Conservation (phyloP, 2,113 vertebrate genomes). For the Herpetotheres cachinnans region DNA sequence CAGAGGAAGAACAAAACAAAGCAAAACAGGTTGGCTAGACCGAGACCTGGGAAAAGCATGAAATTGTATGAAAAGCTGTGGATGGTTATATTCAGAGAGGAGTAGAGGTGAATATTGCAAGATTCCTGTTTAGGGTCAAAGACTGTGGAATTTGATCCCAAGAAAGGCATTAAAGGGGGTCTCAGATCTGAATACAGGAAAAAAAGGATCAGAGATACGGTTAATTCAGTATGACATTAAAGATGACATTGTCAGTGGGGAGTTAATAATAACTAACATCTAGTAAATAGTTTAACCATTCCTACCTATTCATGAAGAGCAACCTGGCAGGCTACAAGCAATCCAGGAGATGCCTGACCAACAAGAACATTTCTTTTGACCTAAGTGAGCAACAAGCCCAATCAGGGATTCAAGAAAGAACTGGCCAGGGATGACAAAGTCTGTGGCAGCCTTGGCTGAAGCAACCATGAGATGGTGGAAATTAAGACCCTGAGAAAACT, state of each 20-base stretch:
- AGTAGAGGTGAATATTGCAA: not conserved
- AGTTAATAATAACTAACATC: constrained; percentile 1
- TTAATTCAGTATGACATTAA: constrained; percentile 39
- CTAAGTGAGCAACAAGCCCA: not conserved
- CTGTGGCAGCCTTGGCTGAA: not conserved
- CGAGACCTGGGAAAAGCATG: not conserved
- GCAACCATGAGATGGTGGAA: not conserved
- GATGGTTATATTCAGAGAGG: not conserved
- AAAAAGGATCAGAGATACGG: not conserved
- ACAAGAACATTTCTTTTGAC: not conserved
- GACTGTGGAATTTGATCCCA: not conserved
- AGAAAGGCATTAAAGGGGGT: not conserved
- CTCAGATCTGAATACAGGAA: not conserved
- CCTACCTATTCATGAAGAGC: not conserved
- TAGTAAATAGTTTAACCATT: constrained; percentile 33
- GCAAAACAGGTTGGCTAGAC: not conserved
- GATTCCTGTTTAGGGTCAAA: not conserved
- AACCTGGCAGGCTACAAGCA: not conserved
- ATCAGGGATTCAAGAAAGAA: not conserved
- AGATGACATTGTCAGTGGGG: not conserved
- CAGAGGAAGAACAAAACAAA: not conserved
- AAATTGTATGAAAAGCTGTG: not conserved
- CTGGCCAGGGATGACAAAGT: not conserved
- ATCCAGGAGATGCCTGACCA: not conserved
- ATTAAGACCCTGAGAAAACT: not conserved